A percentile compares a stretch with the other conserved stretches of the same genome.
Conservation (phyloP, 1,140 invertebrate genomes). For the Oscheius sp. region DNA sequence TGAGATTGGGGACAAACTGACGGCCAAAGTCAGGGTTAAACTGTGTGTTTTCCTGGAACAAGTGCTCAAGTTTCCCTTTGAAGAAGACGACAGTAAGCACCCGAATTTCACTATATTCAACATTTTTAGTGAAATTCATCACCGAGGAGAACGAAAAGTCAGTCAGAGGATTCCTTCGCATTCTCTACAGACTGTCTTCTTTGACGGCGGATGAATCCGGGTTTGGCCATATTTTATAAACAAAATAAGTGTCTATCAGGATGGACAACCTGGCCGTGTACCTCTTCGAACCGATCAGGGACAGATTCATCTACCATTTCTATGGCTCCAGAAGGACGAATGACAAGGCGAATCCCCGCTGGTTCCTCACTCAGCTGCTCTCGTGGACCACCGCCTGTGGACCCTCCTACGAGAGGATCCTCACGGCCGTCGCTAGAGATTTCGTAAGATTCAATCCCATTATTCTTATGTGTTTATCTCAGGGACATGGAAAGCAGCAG, state of each 20-base stretch:
- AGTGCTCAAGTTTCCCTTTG: not conserved
- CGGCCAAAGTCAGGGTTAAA: not conserved
- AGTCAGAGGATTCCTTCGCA: not conserved
- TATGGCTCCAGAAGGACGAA: constrained; percentile 25
- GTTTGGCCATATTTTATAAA: not conserved
- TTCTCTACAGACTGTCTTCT: not conserved
- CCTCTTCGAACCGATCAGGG: constrained; percentile 8
- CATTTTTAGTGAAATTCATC: not conserved
- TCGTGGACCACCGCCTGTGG: constrained; percentile 1
- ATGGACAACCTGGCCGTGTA: not conserved
- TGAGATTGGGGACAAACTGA: not conserved
- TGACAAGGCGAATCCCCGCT: constrained; percentile 5
- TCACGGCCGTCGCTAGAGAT: too few species aligned
- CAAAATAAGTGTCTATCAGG: not conserved
- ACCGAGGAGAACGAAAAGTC: not conserved
- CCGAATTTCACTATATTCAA: not conserved
- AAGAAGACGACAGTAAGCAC: not conserved
- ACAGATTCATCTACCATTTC: constrained; percentile 22
- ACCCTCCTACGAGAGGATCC: constrained; percentile 4
- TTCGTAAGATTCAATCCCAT: too few species aligned
- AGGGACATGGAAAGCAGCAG: too few species aligned
- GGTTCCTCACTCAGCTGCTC: constrained; percentile 25
- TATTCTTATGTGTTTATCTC: too few species aligned
- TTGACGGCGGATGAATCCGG: not conserved
- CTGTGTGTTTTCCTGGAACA: not conserved